A percentile compares a stretch with the other conserved stretches of the same genome.
These are phyloP conservation scores for Tachyglossus aculeatus DNA, from an alignment of 2,797 vertebrate genomes.

Conservation along the genomic window DNA sequence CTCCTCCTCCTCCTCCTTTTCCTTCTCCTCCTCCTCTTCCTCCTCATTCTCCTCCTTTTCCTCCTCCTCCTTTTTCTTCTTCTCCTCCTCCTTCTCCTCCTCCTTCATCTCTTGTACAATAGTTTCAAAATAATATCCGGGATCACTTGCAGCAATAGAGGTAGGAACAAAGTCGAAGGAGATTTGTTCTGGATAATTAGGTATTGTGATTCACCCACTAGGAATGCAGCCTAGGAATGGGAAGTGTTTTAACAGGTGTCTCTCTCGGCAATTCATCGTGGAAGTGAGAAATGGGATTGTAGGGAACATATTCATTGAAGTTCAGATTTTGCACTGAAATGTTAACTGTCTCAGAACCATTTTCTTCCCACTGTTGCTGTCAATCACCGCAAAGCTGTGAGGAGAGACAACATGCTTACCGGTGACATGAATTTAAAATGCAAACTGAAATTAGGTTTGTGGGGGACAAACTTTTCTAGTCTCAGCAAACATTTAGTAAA, in stretches of 20 bases:
- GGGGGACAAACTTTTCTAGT: slow-evolving; percentile 60
- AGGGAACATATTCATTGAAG: no score
- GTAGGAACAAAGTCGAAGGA: not conserved
- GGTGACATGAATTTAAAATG: not conserved
- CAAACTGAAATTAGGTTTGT: slow-evolving; percentile 36
- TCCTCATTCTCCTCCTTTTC: not conserved
- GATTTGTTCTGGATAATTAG: slow-evolving; percentile 30
- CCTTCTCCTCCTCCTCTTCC: not conserved
- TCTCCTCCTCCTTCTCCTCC: not conserved
- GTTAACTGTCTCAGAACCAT: no score
- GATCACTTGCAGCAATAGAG: slow-evolving; percentile 5
- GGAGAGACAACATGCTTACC: not conserved
- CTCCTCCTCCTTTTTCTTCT: not conserved
- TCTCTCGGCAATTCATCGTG: not conserved
- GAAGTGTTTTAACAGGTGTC: not conserved
- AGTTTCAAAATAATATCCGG: not conserved
- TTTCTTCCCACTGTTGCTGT: no score
- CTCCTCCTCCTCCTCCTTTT: not conserved
- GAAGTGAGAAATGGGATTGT: not conserved
- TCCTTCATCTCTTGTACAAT: not conserved
- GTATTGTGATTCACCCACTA: not conserved
- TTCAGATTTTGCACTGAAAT: not conserved
- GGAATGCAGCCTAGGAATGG: slow-evolving; percentile 3
- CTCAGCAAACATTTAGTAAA: slow-evolving; percentile 65
- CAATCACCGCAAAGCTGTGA: not conserved